Evolutionary conservation across 1,140 invertebrate genomes (phyloP).

Genomic region (Hermatobates lingyangjiaoensis): DNA sequence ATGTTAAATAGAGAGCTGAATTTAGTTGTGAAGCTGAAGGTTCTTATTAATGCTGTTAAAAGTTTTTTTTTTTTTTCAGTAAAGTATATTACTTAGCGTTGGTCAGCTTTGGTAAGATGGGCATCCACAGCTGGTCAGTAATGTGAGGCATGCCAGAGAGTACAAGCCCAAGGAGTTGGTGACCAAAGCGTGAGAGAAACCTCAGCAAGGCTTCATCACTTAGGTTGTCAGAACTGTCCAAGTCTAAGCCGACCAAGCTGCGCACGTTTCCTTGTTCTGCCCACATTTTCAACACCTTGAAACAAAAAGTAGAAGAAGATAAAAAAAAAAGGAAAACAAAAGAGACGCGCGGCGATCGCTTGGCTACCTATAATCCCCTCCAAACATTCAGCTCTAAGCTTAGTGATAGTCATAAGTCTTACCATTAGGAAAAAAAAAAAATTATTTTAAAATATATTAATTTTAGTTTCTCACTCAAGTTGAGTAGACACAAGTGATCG

Average conservation of each 20-base stretch:
- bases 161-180: constrained; percentile 67
- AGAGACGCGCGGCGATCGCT: no score
- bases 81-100: constrained; percentile 58
- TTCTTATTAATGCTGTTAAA: neutral
- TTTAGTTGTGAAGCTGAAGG: neutral
- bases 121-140: constrained; percentile 91
- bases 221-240: constrained; percentile 89
- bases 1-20: neutral
- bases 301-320: no score
- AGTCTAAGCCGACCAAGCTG: constrained; percentile 70
- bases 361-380: no score
- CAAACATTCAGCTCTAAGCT: no score
- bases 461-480: no score
- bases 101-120: constrained; percentile 68
- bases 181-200: constrained; percentile 74
- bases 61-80: no score
- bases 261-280: constrained; percentile 71
- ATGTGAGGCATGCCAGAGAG: constrained; percentile 93
- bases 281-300: constrained; percentile 64
- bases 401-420: no score
- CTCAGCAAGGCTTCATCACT: constrained; percentile 80
- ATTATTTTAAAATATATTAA: no score
- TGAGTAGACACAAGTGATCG: no score
- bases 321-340: no score
- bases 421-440: no score